Evolutionary conservation across 37 sponge, comb jelly and placozoan species (phyloP).

Genomic region (Lycopodina hypogea): DNA sequence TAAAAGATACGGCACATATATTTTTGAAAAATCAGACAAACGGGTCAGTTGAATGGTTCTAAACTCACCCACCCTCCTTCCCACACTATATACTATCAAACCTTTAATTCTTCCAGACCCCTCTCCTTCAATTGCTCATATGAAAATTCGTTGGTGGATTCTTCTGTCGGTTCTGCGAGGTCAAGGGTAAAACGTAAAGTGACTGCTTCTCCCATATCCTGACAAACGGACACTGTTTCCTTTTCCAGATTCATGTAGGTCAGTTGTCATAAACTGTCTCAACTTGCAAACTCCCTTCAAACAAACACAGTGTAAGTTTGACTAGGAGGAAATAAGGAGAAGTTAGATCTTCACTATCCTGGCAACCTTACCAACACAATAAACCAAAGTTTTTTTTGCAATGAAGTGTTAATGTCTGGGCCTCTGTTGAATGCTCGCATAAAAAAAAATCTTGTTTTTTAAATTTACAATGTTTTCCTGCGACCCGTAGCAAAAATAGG

Average conservation of each 20-base stretch:
- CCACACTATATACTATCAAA: background rate
- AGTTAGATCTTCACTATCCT: conserved; percentile 22
- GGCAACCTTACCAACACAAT: conserved; percentile 16
- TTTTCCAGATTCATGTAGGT: conserved; percentile 49
- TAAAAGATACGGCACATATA: background rate
- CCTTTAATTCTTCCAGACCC: background rate
- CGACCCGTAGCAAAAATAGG: no score
- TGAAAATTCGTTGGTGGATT: conserved; percentile 65
- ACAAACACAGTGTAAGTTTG: background rate
- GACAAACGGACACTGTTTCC: conserved; percentile 14
- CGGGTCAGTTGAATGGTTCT: background rate
- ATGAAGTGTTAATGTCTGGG: no score
- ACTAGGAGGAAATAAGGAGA: background rate
- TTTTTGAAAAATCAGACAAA: background rate
- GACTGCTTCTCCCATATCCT: background rate
- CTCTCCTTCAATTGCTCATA: conserved; percentile 43
- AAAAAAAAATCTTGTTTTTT: no score
- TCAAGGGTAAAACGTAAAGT: conserved; percentile 56
- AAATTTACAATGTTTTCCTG: no score
- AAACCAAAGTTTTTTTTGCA: conserved; percentile 11
- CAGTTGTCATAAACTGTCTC: conserved; percentile 6
- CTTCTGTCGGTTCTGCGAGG: conserved; percentile 50
- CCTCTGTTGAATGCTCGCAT: no score
- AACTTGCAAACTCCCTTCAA: background rate
- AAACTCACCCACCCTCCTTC: background rate